Evolutionary conservation across 1,140 invertebrate species (phyloP).

Genomic region (Pygmarrhopalites habei): DNA sequence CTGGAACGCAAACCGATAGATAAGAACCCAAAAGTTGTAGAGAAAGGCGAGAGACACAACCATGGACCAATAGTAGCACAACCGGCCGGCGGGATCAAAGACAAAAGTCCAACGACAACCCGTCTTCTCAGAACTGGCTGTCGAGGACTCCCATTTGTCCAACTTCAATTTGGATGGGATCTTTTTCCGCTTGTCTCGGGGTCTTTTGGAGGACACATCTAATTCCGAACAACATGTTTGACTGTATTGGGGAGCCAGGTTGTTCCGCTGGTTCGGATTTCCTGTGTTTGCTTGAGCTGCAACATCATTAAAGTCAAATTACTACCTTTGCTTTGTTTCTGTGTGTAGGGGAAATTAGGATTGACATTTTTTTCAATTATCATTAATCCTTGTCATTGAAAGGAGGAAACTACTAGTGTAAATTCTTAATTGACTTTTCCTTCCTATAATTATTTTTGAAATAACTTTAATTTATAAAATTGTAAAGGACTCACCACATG

Average conservation of each 20-base stretch:
- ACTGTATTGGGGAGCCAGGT: conserved; percentile 32
- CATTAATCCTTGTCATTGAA: too few relatives aligned
- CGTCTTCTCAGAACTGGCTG: conserved; percentile 41
- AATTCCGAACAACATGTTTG: conserved; percentile 54
- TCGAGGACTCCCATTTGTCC: conserved; percentile 45
- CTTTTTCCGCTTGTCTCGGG: conserved; percentile 42
- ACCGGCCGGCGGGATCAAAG: conserved; percentile 80
- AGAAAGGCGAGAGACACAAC: conserved; percentile 95
- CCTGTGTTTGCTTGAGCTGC: conserved; percentile 52
- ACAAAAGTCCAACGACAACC: conserved; percentile 71
- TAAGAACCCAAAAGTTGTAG: conserved; percentile 98
- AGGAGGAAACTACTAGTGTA: too few relatives aligned
- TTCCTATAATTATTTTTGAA: too few relatives aligned
- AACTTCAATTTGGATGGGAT: conserved; percentile 43
- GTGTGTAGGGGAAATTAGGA: too few relatives aligned
- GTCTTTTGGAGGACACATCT: conserved; percentile 59
- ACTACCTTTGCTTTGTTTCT: too few relatives aligned
- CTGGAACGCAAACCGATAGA: conserved; percentile 95
- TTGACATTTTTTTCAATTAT: too few relatives aligned
- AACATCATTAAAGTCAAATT: too few relatives aligned
- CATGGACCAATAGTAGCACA: conserved; percentile 95
- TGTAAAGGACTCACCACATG: too few relatives aligned
- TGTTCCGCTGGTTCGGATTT: conserved; percentile 44
- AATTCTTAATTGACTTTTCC: too few relatives aligned
- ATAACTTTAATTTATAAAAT: too few relatives aligned